Base-by-base conservation (phyloP, 2,888 invertebrate species). In the Cyclophora albipunctata region DNA sequence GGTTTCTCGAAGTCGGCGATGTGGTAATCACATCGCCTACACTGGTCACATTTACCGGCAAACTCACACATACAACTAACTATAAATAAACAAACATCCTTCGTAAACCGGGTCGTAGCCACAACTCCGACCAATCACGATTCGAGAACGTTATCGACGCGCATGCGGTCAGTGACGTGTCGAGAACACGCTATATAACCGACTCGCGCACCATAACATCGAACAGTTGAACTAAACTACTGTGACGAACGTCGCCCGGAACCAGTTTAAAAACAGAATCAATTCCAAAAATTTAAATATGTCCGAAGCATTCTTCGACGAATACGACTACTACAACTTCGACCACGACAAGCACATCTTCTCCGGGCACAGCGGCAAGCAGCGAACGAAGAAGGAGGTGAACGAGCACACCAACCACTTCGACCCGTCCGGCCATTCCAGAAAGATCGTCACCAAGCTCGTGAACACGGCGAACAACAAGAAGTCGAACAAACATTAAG, bases 301-400 rank as follows among this genome's bases (percentile, higher is more conserved):
- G 96, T 95, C 95, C 72, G 95, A 95, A 84, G 90, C 90, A 69
- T 92, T 95, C 88, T 93, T 94, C 79, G 97, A 98, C 88, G 93
- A 96, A 76, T 96, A 96, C 91, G 98, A 98, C 76, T 95, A 96
- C 77, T 98, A 96, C 91, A 97, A 97, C 86, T 97, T 94, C 84
- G 96, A 96, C 68, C 93, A 95, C 90, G 97, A 96, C 81, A 97
- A 97, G 84, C 93, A 95, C 78, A 92, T 97, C 59, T 94, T 93
- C 81, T 92, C 93, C 44, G 94, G 95, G 34, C 95, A 96, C 85
- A 94, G 96, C 75, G 98, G 98, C 57, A 97, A 98, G 79, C 95
- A 96, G 71, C 91, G 97, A 61, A 91, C 94, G 54, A 97, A 98
- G 90, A 95, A 94, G 78, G 98, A 98, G 86, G 96, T 93, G 45